These are phyloP conservation scores for Xiphydria camelus DNA, from an alignment of 2,888 invertebrate species.

Conservation along the genomic window DNA sequence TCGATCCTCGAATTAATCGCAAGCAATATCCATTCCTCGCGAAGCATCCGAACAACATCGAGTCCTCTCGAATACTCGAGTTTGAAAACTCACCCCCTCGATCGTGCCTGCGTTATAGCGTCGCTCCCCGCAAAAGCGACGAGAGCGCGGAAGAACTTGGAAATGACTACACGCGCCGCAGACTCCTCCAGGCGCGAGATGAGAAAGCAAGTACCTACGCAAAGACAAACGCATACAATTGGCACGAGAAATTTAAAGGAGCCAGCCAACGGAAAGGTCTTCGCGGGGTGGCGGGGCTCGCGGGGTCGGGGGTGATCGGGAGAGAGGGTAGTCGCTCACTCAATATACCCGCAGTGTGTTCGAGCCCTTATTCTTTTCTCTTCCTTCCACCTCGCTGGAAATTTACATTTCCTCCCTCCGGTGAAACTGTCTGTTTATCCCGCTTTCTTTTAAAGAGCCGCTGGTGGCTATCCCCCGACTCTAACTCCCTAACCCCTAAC, in stretches of 20 bases:
- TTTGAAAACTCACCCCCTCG: no score
- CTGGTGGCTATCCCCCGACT: slow-evolving; percentile 38
- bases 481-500: slow-evolving; percentile 14
- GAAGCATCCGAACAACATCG: no score
- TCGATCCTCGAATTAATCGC: no score
- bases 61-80: no score
- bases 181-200: no score
- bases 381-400: slow-evolving; percentile 55
- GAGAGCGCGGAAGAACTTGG: no score
- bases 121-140: no score
- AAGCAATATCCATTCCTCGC: no score
- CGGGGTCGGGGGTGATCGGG: slow-evolving; percentile 21
- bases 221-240: slow-evolving; percentile 54
- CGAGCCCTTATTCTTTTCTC: slow-evolving; percentile 56
- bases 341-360: slow-evolving; percentile 48
- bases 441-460: slow-evolving; percentile 56
- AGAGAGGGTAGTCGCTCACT: slow-evolving; percentile 32
- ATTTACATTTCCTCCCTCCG: slow-evolving; percentile 56
- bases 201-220: no score
- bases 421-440: slow-evolving; percentile 57
- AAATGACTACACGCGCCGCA: no score
- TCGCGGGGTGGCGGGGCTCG: slow-evolving; percentile 10
- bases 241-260: slow-evolving; percentile 57
- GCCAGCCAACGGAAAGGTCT: slow-evolving; percentile 12
- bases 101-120: no score